These are phyloP conservation scores for Gnathonemus echidnorhynchus DNA, from an alignment of 2,113 vertebrate species.

Conservation along the genomic window DNA sequence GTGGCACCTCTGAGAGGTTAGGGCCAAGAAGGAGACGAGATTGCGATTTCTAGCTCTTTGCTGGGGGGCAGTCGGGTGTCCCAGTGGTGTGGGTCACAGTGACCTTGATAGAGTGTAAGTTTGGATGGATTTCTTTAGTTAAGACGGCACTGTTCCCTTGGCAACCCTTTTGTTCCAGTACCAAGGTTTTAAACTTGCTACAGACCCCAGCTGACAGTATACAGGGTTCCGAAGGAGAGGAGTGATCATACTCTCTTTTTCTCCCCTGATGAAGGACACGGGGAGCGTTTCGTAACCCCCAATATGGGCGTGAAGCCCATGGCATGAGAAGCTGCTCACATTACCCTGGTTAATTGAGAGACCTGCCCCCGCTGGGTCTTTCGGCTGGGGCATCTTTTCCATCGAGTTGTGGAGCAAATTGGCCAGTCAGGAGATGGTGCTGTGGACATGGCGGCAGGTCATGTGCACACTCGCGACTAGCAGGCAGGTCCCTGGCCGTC, in stretches of 20 bases:
- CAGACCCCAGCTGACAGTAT: not conserved
- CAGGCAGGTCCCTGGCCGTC: not conserved
- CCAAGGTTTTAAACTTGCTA: not conserved
- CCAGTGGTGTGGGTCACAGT: not conserved
- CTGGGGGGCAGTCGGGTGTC: not conserved
- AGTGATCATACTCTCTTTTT: not conserved
- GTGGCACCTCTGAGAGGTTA: not conserved
- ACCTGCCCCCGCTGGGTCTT: slow-evolving; percentile 30
- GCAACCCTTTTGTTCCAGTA: not conserved
- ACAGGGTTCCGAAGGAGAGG: not conserved
- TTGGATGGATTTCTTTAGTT: not conserved
- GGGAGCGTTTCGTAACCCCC: not conserved
- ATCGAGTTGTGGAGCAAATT: slow-evolving; percentile 50
- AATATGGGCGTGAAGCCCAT: not conserved
- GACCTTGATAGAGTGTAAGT: not conserved
- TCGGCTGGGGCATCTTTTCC: slow-evolving; percentile 31
- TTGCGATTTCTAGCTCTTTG: not conserved
- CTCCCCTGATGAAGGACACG: not conserved
- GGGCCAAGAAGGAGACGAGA: not conserved
- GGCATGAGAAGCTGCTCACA: slow-evolving; percentile 25
- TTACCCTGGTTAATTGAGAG: slow-evolving; percentile 44
- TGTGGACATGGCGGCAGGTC: not conserved
- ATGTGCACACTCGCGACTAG: not conserved
- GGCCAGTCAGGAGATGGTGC: slow-evolving; percentile 44
- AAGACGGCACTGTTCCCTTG: not conserved